Base-by-base conservation (phyloP, 2,888 invertebrate species). In the Rotaria socialis region DNA sequence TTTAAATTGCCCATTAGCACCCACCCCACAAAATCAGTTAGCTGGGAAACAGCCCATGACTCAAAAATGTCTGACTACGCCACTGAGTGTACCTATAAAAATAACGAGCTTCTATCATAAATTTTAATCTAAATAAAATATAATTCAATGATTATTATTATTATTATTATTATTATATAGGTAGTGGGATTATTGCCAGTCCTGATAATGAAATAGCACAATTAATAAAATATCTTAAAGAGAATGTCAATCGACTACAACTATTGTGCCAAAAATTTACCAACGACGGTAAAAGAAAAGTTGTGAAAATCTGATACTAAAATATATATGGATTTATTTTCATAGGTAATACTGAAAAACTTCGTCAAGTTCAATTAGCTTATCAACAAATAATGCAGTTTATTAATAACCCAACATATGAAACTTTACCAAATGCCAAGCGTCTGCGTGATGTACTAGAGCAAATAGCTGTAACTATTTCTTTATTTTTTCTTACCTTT, bases 371-470 rank as follows among this genome's bases (percentile, higher is more conserved):
- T 80, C 43, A 43, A 47, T 24, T n/a, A n/a, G 5, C n/a, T 80
- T 8, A 47, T 47, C 43, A 80, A 24, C 80, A 47, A 10, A 47
- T 80, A 24, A 4, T 24, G 5, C 24, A 47, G 11, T 80, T 80
- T 10, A 11, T 80, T n/a, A 80, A 80, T 11, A 80, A 80, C 47
- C 80, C 80, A 80, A 47, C 80, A 47, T 47, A 43, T 80, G 80
- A 80, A 80, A 0, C 8, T 24, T 80, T 80, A 47, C 22, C 47
- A 43, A 47, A 24, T 47, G 80, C 80, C 14, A 80, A 47, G 47
- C 24, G 47, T 5, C 47, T 24, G 24, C 43, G 47, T 47, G 80
- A 80, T 47, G n/a, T n/a, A 22, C 43, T 80, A n/a, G 80, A 80
- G 8, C 47, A 19, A 80, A 47, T 80, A n/a, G 0, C 47, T 47